Base-by-base conservation (phyloP, 92 coral and sea anemone species). In the Porites divaricata region DNA sequence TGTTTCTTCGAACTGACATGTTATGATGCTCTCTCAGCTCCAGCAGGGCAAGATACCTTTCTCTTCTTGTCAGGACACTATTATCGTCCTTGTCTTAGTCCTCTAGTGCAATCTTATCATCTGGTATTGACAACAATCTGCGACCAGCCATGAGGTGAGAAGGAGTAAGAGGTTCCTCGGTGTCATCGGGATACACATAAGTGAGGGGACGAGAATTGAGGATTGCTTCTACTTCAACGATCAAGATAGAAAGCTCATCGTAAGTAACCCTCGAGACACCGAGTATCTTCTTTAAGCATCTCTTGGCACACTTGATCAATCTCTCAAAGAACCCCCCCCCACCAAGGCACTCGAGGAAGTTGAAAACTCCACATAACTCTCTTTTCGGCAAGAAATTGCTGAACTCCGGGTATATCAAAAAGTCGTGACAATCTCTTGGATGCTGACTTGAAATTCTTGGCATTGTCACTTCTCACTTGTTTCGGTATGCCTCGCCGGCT, bases 81-180 rank as follows among this genome's bases (percentile, higher is more conserved):
- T n/a, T 83, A 83, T 58, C 88, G 76, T n/a, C n/a, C n/a, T n/a
- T n/a, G n/a, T n/a, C 22, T 5, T 72, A 22, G 14, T 12, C 22
- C 57, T 72, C 57, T 17, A 16, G 25, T 1, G 77, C 57, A 20
- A 25, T 21, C 77, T 48, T 72, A n/a, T 66, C 71, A 66, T 66
- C 71, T 20, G 45, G 71, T 12, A 66, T 66, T 12, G 71, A 66
- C 51, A 66, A 0, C 23, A 91, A 54, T 75, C 89, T 77, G 22
- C 88, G 41, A 28, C 89, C 92, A 41, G 71, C 80, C 28, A 91
- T 58, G 52, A 88, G 87, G 78, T 91, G 94, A 59, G 90, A 85
- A 14, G 91, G 89, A 15, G 91, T 91, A 52, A 91, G 74, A 0
- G 92, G 81, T 77, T 88, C 89, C 2, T 88, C 88, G 12, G 83